A percentile compares a stretch with the other conserved stretches of the same genome.
Evolutionary conservation across 2,888 invertebrate genomes (phyloP).

Genomic region (Pristionchus entomophagus): DNA sequence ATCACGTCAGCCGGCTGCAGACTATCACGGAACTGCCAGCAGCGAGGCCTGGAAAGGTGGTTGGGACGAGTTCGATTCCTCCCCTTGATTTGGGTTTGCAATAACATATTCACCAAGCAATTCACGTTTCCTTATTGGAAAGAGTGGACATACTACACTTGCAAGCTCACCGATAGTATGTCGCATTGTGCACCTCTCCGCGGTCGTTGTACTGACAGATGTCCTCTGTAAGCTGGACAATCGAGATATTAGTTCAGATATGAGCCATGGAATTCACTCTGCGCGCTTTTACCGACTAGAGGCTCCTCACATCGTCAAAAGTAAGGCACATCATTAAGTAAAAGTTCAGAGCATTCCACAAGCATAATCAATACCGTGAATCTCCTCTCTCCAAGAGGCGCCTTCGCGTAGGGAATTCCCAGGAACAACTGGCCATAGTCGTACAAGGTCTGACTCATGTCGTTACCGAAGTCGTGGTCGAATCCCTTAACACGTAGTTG

Average conservation of each 20-base stretch:
- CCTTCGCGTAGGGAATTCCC: not conserved
- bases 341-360: not conserved
- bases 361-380: not conserved
- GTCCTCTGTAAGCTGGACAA: not conserved
- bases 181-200: constrained; percentile 31
- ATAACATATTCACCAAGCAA: too few species aligned
- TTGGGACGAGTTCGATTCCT: not conserved
- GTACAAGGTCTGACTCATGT: not conserved
- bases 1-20: not conserved
- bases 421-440: constrained; percentile 12
- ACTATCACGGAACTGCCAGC: not conserved
- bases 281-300: not conserved
- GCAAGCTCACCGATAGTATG: not conserved
- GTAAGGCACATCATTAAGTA: not conserved
- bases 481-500: not conserved
- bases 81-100: too few species aligned
- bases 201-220: not conserved
- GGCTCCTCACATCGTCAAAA: too few species aligned
- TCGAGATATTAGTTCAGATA: not conserved
- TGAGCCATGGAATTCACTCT: not conserved
- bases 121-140: too few species aligned
- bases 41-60: constrained; percentile 9
- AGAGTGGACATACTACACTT: too few species aligned
- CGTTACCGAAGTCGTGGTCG: constrained; percentile 13
- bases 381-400: not conserved